phyloP scores from a whole-genome alignment of 2,888 invertebrate species.

The Dasysyrphus albostriatus region DNA sequence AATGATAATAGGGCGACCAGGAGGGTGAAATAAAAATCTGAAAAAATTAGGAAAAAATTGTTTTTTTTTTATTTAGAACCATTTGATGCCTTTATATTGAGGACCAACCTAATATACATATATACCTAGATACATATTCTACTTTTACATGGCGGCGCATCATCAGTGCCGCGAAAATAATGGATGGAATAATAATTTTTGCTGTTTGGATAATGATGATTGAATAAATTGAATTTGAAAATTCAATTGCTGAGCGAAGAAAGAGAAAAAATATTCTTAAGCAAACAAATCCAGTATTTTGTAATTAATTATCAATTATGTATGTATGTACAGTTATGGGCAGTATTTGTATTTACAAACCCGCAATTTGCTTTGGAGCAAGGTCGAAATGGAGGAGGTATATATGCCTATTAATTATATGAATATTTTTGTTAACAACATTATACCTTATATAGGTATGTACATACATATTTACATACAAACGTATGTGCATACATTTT shows the following conservation, averaged over 20 bases:
- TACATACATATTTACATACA: too few relatives aligned
- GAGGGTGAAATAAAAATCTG: too few relatives aligned
- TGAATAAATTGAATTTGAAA: conserved; percentile 10
- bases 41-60: too few relatives aligned
- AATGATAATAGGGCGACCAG: too few relatives aligned
- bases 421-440: too few relatives aligned
- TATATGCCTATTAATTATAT: too few relatives aligned
- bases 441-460: too few relatives aligned
- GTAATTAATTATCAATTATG: not conserved
- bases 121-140: not conserved
- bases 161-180: not conserved
- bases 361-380: not conserved
- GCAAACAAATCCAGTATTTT: not conserved
- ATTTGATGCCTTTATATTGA: too few relatives aligned
- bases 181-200: not conserved
- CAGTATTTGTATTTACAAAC: not conserved
- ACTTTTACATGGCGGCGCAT: not conserved
- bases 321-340: not conserved
- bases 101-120: too few relatives aligned
- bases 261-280: not conserved
- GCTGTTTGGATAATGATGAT: conserved; percentile 17
- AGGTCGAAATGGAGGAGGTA: too few relatives aligned
- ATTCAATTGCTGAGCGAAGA: not conserved
- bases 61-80: too few relatives aligned
- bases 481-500: too few relatives aligned